Conservation (phyloP, 1,140 invertebrate genomes). For the Anadara kagoshimensis region DNA sequence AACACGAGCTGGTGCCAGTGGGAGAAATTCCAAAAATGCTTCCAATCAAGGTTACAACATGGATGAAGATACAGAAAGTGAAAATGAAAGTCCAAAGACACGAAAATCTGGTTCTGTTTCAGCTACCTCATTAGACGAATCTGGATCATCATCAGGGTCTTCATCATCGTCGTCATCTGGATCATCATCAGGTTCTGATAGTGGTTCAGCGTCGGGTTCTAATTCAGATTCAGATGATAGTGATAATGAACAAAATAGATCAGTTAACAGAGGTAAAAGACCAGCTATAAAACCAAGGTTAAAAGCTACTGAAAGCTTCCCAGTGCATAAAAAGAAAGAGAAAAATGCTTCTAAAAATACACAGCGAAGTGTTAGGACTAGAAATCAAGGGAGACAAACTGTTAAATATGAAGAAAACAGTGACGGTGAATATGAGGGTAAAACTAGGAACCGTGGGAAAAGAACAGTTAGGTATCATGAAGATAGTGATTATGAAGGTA, state of each 20-base stretch:
- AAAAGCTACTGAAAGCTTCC: constrained; percentile 19
- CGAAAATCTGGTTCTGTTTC: background rate
- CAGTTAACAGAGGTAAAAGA: constrained; percentile 9
- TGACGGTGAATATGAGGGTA: constrained; percentile 16
- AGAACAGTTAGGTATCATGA: constrained; percentile 70
- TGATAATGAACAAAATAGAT: constrained; percentile 9
- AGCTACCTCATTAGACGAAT: constrained; percentile 1
- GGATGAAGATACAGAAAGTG: constrained; percentile 19
- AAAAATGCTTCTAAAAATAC: background rate
- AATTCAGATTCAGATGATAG: constrained; percentile 21
- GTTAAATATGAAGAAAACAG: constrained; percentile 13
- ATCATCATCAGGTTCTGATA: constrained; percentile 16
- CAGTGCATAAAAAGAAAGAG: background rate
- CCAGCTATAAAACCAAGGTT: constrained; percentile 23
- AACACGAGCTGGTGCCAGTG: constrained; percentile 50
- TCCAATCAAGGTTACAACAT: constrained; percentile 42
- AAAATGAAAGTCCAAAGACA: background rate
- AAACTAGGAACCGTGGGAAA: constrained; percentile 69
- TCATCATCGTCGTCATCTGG: constrained; percentile 31
- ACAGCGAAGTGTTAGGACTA: background rate
- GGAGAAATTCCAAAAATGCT: constrained; percentile 46
- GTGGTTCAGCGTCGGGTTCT: constrained; percentile 32
- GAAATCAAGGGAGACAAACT: background rate
- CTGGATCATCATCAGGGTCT: constrained; percentile 20
- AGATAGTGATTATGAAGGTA: constrained; percentile 66